A percentile compares a stretch with the other conserved stretches of the same genome.
Evolutionary conservation across 92 coral and sea anemone species (phyloP).

Genomic region (Actinostola sp.): DNA sequence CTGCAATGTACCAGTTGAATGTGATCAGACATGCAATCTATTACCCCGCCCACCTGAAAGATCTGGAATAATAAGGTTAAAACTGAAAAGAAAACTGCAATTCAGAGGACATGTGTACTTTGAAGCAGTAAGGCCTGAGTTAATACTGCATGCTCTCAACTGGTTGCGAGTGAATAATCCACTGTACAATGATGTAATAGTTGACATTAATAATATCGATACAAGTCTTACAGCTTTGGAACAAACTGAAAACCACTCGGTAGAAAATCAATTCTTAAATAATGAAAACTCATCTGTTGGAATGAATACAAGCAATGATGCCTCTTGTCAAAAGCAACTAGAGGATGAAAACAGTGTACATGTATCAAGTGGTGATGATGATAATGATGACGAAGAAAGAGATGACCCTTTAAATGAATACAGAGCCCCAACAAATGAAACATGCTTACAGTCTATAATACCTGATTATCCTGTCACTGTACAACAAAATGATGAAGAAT

Average conservation of each 20-base stretch:
- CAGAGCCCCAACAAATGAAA: slow-evolving; percentile 52
- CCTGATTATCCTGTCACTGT: slow-evolving; percentile 57
- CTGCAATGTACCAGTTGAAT: slow-evolving; percentile 72
- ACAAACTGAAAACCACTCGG: not conserved
- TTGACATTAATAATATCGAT: slow-evolving; percentile 47
- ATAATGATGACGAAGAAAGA: slow-evolving; percentile 37
- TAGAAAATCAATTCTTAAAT: not conserved
- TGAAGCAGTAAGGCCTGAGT: slow-evolving; percentile 62
- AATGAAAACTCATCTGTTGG: not conserved
- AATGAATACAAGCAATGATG: not conserved
- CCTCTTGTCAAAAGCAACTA: slow-evolving; percentile 1
- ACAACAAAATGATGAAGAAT: slow-evolving; percentile 18
- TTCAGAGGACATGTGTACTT: slow-evolving; percentile 75
- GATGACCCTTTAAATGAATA: slow-evolving; percentile 64
- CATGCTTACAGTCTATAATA: slow-evolving; percentile 60
- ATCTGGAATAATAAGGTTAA: slow-evolving; percentile 60
- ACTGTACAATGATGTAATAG: slow-evolving; percentile 30
- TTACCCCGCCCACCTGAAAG: slow-evolving; percentile 69
- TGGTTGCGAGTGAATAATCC: slow-evolving; percentile 46
- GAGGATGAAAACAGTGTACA: too few relatives aligned
- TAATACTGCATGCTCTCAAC: slow-evolving; percentile 36
- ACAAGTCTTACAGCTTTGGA: slow-evolving; percentile 21
- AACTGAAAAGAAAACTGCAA: slow-evolving; percentile 53
- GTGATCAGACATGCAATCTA: slow-evolving; percentile 61
- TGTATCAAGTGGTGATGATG: too few relatives aligned